Evolutionary conservation across 1,140 invertebrate species (phyloP).

Genomic region (Leptonema lineaticorne): DNA sequence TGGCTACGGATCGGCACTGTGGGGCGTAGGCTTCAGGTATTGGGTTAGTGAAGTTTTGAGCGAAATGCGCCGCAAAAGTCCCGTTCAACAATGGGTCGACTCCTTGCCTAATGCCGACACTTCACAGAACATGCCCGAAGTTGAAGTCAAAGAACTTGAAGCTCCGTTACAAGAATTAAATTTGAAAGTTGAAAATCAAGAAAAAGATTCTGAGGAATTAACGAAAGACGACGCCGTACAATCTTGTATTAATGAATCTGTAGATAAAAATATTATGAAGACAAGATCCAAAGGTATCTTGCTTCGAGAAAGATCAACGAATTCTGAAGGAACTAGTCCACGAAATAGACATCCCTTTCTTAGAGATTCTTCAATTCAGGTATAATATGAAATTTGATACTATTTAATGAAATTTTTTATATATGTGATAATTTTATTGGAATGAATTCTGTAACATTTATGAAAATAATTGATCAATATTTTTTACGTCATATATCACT

Average conservation of each 20-base stretch:
- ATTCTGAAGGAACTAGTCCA: slow-evolving; percentile 54
- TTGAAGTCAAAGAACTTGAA: background rate
- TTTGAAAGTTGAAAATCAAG: background rate
- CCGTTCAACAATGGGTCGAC: slow-evolving; percentile 56
- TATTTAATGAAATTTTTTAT: no score
- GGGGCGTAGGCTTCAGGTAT: slow-evolving; percentile 46
- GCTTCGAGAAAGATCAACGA: slow-evolving; percentile 52
- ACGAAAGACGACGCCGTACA: slow-evolving; percentile 13
- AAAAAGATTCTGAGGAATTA: slow-evolving; percentile 29
- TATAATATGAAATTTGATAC: no score
- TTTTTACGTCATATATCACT: no score
- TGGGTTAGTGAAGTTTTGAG: slow-evolving; percentile 54
- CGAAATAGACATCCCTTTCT: slow-evolving; percentile 53
- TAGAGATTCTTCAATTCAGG: slow-evolving; percentile 55
- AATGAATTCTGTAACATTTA: no score
- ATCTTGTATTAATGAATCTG: slow-evolving; percentile 44
- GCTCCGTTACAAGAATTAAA: background rate
- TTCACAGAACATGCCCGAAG: slow-evolving; percentile 22
- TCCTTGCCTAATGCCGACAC: slow-evolving; percentile 51
- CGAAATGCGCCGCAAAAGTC: slow-evolving; percentile 56
- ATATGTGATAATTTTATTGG: no score
- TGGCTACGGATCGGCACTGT: background rate
- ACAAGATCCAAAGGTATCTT: slow-evolving; percentile 46
- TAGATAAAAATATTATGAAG: slow-evolving; percentile 48
- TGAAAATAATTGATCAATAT: no score